Percentiles rank a stretch among this genome's conserved stretches.
Evolutionary conservation across 2,797 vertebrate species (phyloP).

Genomic region (Aldrovandia affinis): DNA sequence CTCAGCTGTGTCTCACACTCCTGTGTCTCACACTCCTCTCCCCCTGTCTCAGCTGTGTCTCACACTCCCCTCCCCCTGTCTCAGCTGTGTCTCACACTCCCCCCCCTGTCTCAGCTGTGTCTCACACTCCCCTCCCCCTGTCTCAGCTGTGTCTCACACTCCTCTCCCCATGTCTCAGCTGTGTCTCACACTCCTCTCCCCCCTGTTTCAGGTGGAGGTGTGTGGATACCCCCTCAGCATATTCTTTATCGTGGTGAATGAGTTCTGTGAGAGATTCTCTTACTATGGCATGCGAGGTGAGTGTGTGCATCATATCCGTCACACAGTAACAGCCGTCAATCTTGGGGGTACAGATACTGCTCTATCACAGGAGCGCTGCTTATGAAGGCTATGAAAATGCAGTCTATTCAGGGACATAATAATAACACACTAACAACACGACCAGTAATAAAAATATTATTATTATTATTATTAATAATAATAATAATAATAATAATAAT

Average conservation of each 20-base stretch:
- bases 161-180: constrained; percentile 32
- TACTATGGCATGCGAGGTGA: constrained; percentile 98
- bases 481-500: too few species aligned
- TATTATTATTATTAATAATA: too few species aligned
- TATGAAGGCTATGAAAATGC: too few species aligned
- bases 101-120: background rate
- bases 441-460: too few species aligned
- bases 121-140: background rate
- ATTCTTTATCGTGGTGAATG: constrained; percentile 92
- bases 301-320: constrained; percentile 25
- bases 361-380: too few species aligned
- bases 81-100: too few species aligned
- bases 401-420: too few species aligned
- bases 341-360: background rate
- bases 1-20: background rate
- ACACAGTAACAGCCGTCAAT: background rate
- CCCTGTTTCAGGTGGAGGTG: constrained; percentile 44
- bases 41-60: background rate
- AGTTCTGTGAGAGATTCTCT: constrained; percentile 96
- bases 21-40: background rate
- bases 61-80: constrained; percentile 5
- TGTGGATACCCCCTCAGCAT: constrained; percentile 89
- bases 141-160: background rate
- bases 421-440: too few species aligned
- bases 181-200: background rate